Evolutionary conservation across 2,797 vertebrate genomes (phyloP).

Genomic region (Denticeps clupeoides): DNA sequence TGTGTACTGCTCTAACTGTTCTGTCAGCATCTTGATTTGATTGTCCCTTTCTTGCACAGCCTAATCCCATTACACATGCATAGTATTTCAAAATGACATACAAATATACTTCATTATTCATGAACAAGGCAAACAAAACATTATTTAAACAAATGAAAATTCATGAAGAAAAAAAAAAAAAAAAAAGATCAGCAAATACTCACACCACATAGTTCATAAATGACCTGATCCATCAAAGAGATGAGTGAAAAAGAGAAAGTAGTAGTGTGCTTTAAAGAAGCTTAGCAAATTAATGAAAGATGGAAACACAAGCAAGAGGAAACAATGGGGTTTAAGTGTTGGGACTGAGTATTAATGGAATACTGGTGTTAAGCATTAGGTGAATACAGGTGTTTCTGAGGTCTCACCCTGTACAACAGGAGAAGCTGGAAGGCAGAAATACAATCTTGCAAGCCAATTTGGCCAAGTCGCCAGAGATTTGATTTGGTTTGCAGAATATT

Average conservation of each 20-base stretch:
- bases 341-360: no score
- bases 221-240: conserved; percentile 53
- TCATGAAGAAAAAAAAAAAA: conserved; percentile 2
- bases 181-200: conserved; percentile 43
- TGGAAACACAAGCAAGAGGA: conserved; percentile 5
- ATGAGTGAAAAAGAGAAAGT: conserved; percentile 29
- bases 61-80: no score
- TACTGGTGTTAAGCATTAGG: no score
- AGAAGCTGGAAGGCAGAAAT: no score
- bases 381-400: no score
- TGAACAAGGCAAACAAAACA: not conserved
- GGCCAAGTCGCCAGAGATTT: no score
- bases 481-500: no score
- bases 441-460: no score
- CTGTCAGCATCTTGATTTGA: conserved; percentile 81
- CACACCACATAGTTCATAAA: conserved; percentile 66
- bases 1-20: conserved; percentile 82
- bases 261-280: conserved; percentile 14
- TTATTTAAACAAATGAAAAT: conserved; percentile 1
- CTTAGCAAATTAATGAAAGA: not conserved
- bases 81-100: no score
- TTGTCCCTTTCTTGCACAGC: conserved; percentile 79
- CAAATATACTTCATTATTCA: no score
- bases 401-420: no score
- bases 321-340: conserved; percentile 11